phyloP scores from a whole-genome alignment of 2,797 vertebrate genomes.

The Enteromius anoplus region DNA sequence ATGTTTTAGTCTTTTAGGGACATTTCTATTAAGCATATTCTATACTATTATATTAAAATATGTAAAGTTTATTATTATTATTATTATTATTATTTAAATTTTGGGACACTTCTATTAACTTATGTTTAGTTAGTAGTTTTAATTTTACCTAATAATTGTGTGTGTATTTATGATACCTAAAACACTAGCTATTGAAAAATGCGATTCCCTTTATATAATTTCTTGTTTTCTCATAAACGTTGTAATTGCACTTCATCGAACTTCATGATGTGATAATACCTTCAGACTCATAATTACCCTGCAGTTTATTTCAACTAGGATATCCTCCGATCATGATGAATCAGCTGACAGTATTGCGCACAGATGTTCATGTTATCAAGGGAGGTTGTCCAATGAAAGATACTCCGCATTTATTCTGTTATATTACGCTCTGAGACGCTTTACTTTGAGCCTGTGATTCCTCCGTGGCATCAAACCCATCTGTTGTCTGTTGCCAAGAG shows the following conservation, averaged over 20 bases:
- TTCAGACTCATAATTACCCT: slow-evolving; percentile 2
- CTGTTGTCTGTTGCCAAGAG: slow-evolving; percentile 8
- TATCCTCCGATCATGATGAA: slow-evolving; percentile 12
- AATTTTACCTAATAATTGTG: too few species aligned
- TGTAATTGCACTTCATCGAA: neutral
- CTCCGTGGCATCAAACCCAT: slow-evolving; percentile 4
- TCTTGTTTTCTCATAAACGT: neutral
- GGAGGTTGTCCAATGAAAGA: slow-evolving; percentile 21
- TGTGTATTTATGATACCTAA: too few species aligned
- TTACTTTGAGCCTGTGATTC: slow-evolving; percentile 5
- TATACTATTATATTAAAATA: too few species aligned
- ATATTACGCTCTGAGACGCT: neutral
- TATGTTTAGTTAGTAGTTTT: too few species aligned
- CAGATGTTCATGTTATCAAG: slow-evolving; percentile 24
- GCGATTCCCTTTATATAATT: neutral
- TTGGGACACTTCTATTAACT: too few species aligned
- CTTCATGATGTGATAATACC: neutral
- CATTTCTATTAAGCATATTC: too few species aligned
- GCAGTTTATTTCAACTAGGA: neutral
- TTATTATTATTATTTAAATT: too few species aligned
- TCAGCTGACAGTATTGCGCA: neutral
- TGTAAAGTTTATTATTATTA: too few species aligned
- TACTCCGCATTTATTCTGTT: neutral
- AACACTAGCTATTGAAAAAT: neutral
- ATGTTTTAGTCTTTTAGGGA: too few species aligned